Conservation (phyloP, 1,140 invertebrate species). For the Aethina tumida region DNA sequence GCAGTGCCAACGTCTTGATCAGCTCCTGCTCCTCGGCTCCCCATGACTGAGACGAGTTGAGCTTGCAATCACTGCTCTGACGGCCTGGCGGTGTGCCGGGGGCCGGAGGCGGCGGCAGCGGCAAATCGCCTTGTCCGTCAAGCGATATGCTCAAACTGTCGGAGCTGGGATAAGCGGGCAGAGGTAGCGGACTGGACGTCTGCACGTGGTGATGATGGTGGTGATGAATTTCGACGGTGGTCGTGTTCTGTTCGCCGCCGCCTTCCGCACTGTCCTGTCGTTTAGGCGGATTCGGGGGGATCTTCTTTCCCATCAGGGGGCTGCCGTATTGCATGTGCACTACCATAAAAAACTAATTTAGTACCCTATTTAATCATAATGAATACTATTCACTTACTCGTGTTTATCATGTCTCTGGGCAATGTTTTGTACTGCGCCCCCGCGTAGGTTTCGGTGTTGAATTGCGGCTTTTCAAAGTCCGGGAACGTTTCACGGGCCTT, state of each 20-base stretch:
- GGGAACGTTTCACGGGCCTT: slow-evolving; percentile 41
- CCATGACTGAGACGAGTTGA: slow-evolving; percentile 45
- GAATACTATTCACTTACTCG: slow-evolving; percentile 30
- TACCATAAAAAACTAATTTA: no score
- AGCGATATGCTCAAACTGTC: slow-evolving; percentile 47
- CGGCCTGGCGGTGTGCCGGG: slow-evolving; percentile 40
- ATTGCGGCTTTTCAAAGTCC: slow-evolving; percentile 39
- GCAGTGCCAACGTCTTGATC: slow-evolving; percentile 53
- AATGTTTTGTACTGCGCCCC: slow-evolving; percentile 39
- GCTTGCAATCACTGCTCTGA: slow-evolving; percentile 37
- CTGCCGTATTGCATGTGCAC: slow-evolving; percentile 39
- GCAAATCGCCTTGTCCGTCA: slow-evolving; percentile 44
- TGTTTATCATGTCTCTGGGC: slow-evolving; percentile 39
- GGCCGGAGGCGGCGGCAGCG: slow-evolving; percentile 47
- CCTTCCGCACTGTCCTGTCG: slow-evolving; percentile 39
- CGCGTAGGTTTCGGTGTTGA: slow-evolving; percentile 31
- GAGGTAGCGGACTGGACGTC: slow-evolving; percentile 43
- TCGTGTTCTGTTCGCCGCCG: slow-evolving; percentile 36
- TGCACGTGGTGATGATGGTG: slow-evolving; percentile 48
- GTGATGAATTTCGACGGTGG: slow-evolving; percentile 56
- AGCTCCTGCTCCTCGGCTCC: slow-evolving; percentile 49
- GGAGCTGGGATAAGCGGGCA: slow-evolving; percentile 50
- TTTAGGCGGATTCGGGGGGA: slow-evolving; percentile 80
- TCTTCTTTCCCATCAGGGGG: slow-evolving; percentile 56
- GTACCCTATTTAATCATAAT: no score